Evolutionary conservation across 2,113 vertebrate species (phyloP).

Genomic region (Bagarius yarrelli): DNA sequence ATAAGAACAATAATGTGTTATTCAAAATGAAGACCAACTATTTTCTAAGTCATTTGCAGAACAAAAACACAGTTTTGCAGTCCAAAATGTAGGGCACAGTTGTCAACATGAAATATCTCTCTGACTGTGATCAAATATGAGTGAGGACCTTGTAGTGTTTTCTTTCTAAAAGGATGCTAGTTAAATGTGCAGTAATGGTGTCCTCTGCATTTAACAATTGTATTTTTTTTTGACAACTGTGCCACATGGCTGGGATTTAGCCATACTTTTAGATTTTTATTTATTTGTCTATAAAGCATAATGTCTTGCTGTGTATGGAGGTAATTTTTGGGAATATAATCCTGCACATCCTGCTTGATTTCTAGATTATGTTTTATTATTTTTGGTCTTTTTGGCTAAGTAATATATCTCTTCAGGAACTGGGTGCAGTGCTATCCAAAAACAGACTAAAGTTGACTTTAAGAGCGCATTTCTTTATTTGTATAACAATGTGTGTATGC

Average conservation of each 20-base stretch:
- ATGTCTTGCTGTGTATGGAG: slow-evolving; percentile 49
- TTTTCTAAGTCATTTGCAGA: slow-evolving; percentile 32
- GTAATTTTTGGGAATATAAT: slow-evolving; percentile 35
- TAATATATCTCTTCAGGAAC: slow-evolving; percentile 66
- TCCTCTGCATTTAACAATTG: neutral
- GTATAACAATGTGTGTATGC: slow-evolving; percentile 72
- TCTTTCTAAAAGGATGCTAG: neutral
- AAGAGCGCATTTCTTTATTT: slow-evolving; percentile 73
- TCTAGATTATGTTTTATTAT: slow-evolving; percentile 36
- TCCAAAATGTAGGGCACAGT: slow-evolving; percentile 47
- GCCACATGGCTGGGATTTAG: slow-evolving; percentile 47
- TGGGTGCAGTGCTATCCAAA: slow-evolving; percentile 66
- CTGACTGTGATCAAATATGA: slow-evolving; percentile 14
- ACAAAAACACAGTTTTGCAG: slow-evolving; percentile 31
- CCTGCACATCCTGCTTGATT: slow-evolving; percentile 59
- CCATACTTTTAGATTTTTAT: slow-evolving; percentile 38
- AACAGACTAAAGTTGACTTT: slow-evolving; percentile 77
- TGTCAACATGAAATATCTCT: slow-evolving; percentile 37
- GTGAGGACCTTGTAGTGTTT: slow-evolving; percentile 21
- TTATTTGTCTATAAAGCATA: slow-evolving; percentile 38
- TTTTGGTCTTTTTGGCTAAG: slow-evolving; percentile 57
- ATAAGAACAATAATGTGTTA: slow-evolving; percentile 43
- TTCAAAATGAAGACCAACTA: slow-evolving; percentile 28
- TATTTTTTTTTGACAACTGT: slow-evolving; percentile 48
- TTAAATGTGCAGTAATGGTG: slow-evolving; percentile 8